phyloP scores from a whole-genome alignment of 2,113 vertebrate genomes.

The Acanthisitta chloris region DNA sequence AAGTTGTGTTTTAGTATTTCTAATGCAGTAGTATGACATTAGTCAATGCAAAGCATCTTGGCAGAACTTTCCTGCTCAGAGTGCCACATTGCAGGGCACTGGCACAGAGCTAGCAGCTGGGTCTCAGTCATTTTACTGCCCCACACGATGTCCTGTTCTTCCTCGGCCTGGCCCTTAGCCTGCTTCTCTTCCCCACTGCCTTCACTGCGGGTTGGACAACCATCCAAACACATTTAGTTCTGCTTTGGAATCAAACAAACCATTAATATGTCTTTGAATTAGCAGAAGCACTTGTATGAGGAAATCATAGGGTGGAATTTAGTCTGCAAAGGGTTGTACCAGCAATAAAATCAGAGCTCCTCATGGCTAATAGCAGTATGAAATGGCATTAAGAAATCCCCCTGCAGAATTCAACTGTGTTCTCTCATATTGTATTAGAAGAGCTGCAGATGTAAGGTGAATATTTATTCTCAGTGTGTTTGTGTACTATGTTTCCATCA shows the following conservation, averaged over 20 bases:
- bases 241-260: not conserved
- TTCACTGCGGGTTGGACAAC: not conserved
- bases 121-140: not conserved
- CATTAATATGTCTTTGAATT: not conserved
- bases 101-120: not conserved
- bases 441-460: not conserved
- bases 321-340: not conserved
- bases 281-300: rapidly evolving
- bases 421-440: not conserved
- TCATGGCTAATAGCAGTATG: not conserved
- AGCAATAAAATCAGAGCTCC: not conserved
- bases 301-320: not conserved
- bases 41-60: not conserved
- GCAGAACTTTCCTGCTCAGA: not conserved
- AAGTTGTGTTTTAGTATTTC: not conserved
- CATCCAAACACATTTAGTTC: not conserved
- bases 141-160: not conserved
- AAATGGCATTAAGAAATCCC: not conserved
- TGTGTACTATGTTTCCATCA: not conserved
- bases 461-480: not conserved
- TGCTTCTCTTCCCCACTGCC: not conserved
- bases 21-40: not conserved
- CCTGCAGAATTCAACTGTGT: not conserved
- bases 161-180: not conserved
- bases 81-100: not conserved